These are phyloP conservation scores for Hylaeus volcanicus DNA, from an alignment of 1,140 invertebrate species.

Conservation along the genomic window DNA sequence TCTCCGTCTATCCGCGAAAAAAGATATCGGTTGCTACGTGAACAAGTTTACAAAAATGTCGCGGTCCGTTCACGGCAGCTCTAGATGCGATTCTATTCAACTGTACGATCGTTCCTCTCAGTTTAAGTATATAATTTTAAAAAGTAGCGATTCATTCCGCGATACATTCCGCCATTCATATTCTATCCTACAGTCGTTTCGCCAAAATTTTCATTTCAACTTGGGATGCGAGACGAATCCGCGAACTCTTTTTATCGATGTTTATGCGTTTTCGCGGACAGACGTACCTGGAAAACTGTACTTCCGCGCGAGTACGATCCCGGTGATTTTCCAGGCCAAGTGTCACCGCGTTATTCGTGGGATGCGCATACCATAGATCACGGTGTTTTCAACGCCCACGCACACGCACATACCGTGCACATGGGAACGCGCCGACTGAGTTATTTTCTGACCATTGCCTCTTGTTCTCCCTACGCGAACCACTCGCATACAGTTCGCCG, in stretches of 20 bases:
- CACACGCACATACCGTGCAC: conserved; percentile 24
- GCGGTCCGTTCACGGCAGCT: neutral
- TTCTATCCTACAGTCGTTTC: neutral
- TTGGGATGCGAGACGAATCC: too few relatives aligned
- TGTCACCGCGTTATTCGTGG: conserved; percentile 52
- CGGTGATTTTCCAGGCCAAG: conserved; percentile 59
- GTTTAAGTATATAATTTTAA: too few relatives aligned
- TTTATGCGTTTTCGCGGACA: conserved; percentile 27
- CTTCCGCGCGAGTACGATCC: conserved; percentile 36
- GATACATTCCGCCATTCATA: too few relatives aligned
- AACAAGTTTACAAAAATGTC: conserved; percentile 8
- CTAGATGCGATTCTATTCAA: too few relatives aligned
- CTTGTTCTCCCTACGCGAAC: conserved; percentile 28
- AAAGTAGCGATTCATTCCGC: too few relatives aligned
- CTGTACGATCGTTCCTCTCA: too few relatives aligned
- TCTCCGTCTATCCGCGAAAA: conserved; percentile 33
- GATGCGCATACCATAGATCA: conserved; percentile 59
- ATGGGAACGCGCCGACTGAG: conserved; percentile 61
- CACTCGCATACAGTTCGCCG: conserved; percentile 27
- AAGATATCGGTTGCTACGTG: neutral
- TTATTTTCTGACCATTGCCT: conserved; percentile 67
- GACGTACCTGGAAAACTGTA: neutral
- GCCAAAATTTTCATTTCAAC: neutral
- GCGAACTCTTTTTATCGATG: conserved; percentile 9
- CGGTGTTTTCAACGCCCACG: conserved; percentile 56